These are phyloP conservation scores for Leucophenga varia DNA, from an alignment of 1,140 invertebrate species.

Conservation along the genomic window DNA sequence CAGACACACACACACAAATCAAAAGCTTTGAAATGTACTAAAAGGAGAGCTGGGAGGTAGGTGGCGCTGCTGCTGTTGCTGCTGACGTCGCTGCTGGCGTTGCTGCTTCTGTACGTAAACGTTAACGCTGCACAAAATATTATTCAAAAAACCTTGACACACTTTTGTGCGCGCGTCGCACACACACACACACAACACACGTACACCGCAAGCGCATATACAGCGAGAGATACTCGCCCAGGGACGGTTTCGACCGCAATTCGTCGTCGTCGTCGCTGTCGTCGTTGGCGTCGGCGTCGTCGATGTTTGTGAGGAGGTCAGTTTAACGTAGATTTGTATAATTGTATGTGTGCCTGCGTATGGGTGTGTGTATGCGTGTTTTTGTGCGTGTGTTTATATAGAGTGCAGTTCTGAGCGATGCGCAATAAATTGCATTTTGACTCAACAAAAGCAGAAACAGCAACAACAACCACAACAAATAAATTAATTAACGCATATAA, in stretches of 20 bases:
- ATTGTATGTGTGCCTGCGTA: conserved; percentile 19
- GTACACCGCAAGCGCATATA: conserved; percentile 16
- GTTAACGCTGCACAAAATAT: conserved; percentile 54
- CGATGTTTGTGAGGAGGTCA: conserved; percentile 32
- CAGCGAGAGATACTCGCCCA: conserved; percentile 45
- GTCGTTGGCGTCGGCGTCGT: conserved; percentile 6
- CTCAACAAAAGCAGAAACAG: not conserved
- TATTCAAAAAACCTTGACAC: conserved; percentile 56
- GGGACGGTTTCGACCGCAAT: conserved; percentile 56
- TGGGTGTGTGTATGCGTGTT: too few relatives aligned
- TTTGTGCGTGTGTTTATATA: conserved; percentile 18
- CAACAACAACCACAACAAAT: conserved; percentile 13
- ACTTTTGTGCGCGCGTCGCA: conserved; percentile 50
- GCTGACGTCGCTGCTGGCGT: conserved; percentile 22
- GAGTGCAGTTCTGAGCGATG: conserved; percentile 42
- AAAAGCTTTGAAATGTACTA: conserved; percentile 27
- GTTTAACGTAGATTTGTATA: conserved; percentile 44
- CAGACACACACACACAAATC: too few relatives aligned
- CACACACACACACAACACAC: conserved; percentile 15
- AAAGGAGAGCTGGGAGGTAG: conserved; percentile 6
- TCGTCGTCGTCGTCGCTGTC: conserved; percentile 23
- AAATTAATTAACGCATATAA: conserved; percentile 34
- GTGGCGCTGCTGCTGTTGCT: not conserved
- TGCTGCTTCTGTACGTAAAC: conserved; percentile 26
- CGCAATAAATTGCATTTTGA: conserved; percentile 45